phyloP scores from a whole-genome alignment of 2,888 invertebrate species.

The Plebejus argus region DNA sequence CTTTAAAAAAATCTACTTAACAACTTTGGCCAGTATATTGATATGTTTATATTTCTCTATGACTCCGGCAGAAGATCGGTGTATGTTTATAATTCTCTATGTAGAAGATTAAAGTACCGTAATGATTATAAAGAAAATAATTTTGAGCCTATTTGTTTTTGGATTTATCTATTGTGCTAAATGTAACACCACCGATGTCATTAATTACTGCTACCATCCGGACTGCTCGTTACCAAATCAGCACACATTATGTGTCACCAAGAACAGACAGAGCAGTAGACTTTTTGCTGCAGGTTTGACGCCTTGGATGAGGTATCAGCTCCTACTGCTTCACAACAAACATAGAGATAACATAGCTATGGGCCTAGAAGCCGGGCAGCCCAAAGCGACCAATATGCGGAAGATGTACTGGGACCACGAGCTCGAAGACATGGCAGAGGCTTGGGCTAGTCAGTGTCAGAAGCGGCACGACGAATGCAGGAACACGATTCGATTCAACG shows the following conservation, averaged over 20 bases:
- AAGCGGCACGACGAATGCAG: slow-evolving; percentile 75
- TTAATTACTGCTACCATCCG: slow-evolving; percentile 66
- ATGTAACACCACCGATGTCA: slow-evolving; percentile 34
- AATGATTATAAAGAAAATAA: slow-evolving; percentile 3
- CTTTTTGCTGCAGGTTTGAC: slow-evolving; percentile 72
- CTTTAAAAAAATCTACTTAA: too few species aligned
- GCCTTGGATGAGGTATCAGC: slow-evolving; percentile 71
- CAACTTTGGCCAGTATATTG: too few species aligned
- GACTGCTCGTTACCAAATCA: slow-evolving; percentile 70
- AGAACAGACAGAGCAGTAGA: slow-evolving; percentile 60
- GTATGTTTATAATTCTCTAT: too few species aligned
- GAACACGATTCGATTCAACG: slow-evolving; percentile 69
- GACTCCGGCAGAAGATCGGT: too few species aligned
- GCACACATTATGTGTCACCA: slow-evolving; percentile 67
- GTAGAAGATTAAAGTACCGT: too few species aligned
- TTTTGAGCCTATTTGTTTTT: slow-evolving; percentile 52
- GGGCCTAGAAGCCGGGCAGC: slow-evolving; percentile 73
- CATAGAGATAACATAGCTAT: slow-evolving; percentile 73
- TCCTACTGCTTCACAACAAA: slow-evolving; percentile 68
- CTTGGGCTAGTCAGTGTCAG: slow-evolving; percentile 75
- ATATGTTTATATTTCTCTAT: too few species aligned
- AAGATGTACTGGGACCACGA: slow-evolving; percentile 78
- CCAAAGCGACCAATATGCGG: slow-evolving; percentile 74
- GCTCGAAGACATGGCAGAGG: slow-evolving; percentile 69
- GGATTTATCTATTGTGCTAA: slow-evolving; percentile 45